Conservation (phyloP, 2,113 vertebrate genomes). For the Phasianus colchicus region DNA sequence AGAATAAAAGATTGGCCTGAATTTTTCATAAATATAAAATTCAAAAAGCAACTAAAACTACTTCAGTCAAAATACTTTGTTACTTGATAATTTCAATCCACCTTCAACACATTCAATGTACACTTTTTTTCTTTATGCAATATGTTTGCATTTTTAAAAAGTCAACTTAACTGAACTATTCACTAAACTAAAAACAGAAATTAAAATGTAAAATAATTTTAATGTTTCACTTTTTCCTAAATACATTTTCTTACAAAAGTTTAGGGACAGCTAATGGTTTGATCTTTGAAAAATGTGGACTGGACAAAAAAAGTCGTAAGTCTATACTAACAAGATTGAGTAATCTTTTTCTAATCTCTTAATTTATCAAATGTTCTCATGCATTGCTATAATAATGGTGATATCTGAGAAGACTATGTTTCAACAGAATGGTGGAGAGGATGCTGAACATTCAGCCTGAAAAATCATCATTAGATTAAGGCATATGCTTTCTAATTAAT, state of each 20-base stretch:
- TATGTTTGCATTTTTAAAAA: not conserved
- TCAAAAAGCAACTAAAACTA: not conserved
- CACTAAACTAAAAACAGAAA: not conserved
- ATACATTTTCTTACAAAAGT: not conserved
- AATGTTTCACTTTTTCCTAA: not conserved
- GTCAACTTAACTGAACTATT: not conserved
- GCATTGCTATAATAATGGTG: not conserved
- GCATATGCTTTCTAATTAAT: not conserved
- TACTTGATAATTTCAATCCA: not conserved
- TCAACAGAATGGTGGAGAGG: not conserved
- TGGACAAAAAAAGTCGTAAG: not conserved
- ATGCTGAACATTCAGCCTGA: not conserved
- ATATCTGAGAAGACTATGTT: not conserved
- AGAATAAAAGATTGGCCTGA: not conserved
- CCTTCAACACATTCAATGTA: not conserved
- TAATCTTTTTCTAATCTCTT: not conserved
- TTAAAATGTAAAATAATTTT: not conserved
- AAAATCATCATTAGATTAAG: not conserved
- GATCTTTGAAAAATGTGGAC: not conserved
- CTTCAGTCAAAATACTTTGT: not conserved
- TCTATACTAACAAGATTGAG: not conserved
- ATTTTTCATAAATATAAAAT: not conserved
- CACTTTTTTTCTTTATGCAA: not conserved
- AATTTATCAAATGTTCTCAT: not conserved
- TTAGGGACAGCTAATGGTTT: not conserved